A percentile compares a stretch with the other conserved stretches of the same genome.
These are phyloP conservation scores for Linnaemya vulpina DNA, from an alignment of 2,888 invertebrate genomes.

Conservation along the genomic window DNA sequence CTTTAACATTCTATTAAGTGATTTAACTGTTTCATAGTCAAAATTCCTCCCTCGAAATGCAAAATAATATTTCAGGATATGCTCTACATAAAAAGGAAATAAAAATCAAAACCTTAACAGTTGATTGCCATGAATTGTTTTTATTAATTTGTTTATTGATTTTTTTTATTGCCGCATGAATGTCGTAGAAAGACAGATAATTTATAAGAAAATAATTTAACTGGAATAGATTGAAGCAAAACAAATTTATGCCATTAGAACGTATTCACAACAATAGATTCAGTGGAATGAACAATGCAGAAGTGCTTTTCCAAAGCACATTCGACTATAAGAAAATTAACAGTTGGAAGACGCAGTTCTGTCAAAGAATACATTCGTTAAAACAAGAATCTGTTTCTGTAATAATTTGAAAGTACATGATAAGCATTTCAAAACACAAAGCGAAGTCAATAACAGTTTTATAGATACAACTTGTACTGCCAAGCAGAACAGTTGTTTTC, in stretches of 20 bases:
- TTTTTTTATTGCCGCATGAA: conserved; percentile 16
- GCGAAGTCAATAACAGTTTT: no score
- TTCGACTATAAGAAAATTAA: background rate
- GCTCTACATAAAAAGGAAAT: conserved; percentile 2
- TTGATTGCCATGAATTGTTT: conserved; percentile 28
- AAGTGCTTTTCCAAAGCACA: conserved; percentile 28
- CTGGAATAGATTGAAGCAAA: conserved; percentile 35
- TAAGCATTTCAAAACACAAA: no score
- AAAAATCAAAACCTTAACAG: conserved; percentile 6
- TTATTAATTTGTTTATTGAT: conserved; percentile 19
- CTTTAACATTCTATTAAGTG: background rate
- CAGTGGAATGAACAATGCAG: conserved; percentile 14
- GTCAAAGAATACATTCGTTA: background rate
- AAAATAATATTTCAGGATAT: background rate
- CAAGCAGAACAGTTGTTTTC: no score
- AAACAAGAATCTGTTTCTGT: no score
- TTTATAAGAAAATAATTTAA: conserved; percentile 44
- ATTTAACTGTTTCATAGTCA: conserved; percentile 6
- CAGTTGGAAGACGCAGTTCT: background rate
- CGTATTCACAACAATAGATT: background rate
- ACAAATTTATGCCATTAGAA: conserved; percentile 49
- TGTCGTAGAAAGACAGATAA: conserved; percentile 6
- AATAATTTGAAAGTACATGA: no score
- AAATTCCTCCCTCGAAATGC: conserved; percentile 4
- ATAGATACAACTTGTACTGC: no score